Evolutionary conservation across 2,888 invertebrate genomes (phyloP).

Genomic region (Cyclophora punctaria): DNA sequence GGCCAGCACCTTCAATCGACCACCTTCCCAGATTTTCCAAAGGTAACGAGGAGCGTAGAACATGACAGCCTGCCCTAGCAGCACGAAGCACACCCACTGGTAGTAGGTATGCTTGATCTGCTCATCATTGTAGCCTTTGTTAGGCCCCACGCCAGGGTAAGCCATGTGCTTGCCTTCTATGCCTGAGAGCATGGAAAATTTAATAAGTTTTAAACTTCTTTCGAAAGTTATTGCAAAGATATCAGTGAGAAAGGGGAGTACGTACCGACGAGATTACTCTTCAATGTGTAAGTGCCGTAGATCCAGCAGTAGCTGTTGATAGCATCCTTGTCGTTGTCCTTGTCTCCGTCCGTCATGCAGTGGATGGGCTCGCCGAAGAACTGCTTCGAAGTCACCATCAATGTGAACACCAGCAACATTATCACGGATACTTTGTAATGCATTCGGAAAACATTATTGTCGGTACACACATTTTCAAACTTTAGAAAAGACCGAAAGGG

Average conservation of each 20-base stretch:
- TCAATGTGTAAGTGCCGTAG: constrained; percentile 80
- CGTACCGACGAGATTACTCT: constrained; percentile 56
- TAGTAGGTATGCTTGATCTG: constrained; percentile 78
- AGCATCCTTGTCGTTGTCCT: constrained; percentile 71
- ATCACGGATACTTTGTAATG: constrained; percentile 84
- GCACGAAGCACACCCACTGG: constrained; percentile 83
- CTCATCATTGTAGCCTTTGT: constrained; percentile 55
- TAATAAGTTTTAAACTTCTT: too few relatives aligned
- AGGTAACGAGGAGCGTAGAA: constrained; percentile 82
- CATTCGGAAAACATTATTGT: constrained; percentile 83
- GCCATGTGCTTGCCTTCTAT: constrained; percentile 65
- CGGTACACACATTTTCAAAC: constrained; percentile 80
- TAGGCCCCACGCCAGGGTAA: constrained; percentile 69
- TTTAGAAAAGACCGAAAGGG: constrained; percentile 80
- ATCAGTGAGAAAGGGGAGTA: too few relatives aligned
- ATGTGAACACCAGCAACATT: constrained; percentile 81
- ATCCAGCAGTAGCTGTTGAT: constrained; percentile 88
- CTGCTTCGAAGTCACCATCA: constrained; percentile 86
- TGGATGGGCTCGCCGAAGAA: constrained; percentile 91
- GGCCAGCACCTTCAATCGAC: constrained; percentile 75
- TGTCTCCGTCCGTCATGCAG: constrained; percentile 75
- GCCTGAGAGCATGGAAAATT: constrained; percentile 33
- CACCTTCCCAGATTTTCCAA: constrained; percentile 83
- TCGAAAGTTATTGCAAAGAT: too few relatives aligned
- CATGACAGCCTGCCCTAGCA: constrained; percentile 78